Percentiles rank a stretch among this genome's conserved stretches.
phyloP scores from a whole-genome alignment of 30 jellyfish, hydroid and myxozoan species.

The Cassiopea andromeda region DNA sequence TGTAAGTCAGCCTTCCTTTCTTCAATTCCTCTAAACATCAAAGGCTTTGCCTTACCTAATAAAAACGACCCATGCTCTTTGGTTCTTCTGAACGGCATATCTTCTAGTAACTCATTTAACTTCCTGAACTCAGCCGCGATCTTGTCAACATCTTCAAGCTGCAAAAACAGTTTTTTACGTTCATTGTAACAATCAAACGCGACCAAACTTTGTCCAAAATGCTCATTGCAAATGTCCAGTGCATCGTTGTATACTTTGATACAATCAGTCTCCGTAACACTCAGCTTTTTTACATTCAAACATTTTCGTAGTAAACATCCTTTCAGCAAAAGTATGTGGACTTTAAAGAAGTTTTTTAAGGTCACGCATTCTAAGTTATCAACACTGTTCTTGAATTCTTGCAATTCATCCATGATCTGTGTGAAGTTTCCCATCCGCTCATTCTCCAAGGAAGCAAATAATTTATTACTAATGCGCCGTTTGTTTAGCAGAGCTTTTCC shows the following conservation, averaged over 20 bases:
- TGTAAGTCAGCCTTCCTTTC: neutral
- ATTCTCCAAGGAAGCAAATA: neutral
- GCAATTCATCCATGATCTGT: neutral
- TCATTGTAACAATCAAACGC: constrained; percentile 28
- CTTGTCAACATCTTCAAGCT: neutral
- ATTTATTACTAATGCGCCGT: neutral
- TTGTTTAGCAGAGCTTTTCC: constrained; percentile 7
- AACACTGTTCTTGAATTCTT: neutral
- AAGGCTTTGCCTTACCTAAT: constrained; percentile 10
- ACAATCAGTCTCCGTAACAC: neutral
- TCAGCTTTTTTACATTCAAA: neutral
- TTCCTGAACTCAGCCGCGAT: neutral
- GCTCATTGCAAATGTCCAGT: neutral
- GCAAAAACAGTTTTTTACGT: neutral
- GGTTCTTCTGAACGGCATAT: constrained; percentile 7
- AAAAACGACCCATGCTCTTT: neutral
- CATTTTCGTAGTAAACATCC: neutral
- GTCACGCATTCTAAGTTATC: neutral
- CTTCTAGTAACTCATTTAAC: neutral
- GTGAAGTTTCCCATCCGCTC: neutral
- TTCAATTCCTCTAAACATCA: neutral
- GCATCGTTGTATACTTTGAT: neutral
- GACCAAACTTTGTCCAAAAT: constrained; percentile 15
- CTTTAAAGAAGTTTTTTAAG: neutral
- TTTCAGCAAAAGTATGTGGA: neutral